These are phyloP conservation scores for Hormiphora californensis DNA, from an alignment of 37 sponge, comb jelly and placozoan genomes.

Conservation along the genomic window DNA sequence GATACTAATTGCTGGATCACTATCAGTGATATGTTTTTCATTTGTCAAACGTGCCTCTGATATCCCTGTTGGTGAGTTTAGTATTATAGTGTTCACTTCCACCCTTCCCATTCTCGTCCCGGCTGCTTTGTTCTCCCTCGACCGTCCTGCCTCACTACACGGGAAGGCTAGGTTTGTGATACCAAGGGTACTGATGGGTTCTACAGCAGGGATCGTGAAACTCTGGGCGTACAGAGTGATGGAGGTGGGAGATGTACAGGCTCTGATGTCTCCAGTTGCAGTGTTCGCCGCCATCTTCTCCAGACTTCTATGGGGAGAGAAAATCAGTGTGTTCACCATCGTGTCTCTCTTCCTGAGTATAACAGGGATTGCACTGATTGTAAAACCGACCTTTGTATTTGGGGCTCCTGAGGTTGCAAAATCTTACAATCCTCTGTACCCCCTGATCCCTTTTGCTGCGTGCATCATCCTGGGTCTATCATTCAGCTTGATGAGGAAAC, in stretches of 20 bases:
- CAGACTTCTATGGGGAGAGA: conserved; percentile 26
- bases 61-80: conserved; percentile 18
- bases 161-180: conserved; percentile 25
- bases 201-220: neutral
- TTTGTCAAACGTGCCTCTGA: neutral
- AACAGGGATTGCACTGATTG: neutral
- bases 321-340: neutral
- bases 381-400: neutral
- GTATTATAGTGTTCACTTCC: neutral
- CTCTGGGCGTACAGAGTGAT: conserved; percentile 2
- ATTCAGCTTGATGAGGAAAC: conserved; percentile 29
- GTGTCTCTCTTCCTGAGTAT: neutral
- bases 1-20: neutral
- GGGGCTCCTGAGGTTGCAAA: neutral
- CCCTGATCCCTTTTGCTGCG: neutral
- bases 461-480: neutral
- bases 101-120: neutral
- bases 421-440: neutral
- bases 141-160: neutral
- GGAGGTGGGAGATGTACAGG: neutral
- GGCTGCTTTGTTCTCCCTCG: neutral
- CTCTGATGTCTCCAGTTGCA: neutral
- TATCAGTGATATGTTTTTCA: neutral
- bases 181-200: neutral
- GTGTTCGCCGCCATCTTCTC: conserved; percentile 16